A percentile compares a stretch with the other conserved stretches of the same genome.
These are phyloP conservation scores for Babyrousa celebensis DNA, from an alignment of 2,797 vertebrate genomes.

Conservation along the genomic window DNA sequence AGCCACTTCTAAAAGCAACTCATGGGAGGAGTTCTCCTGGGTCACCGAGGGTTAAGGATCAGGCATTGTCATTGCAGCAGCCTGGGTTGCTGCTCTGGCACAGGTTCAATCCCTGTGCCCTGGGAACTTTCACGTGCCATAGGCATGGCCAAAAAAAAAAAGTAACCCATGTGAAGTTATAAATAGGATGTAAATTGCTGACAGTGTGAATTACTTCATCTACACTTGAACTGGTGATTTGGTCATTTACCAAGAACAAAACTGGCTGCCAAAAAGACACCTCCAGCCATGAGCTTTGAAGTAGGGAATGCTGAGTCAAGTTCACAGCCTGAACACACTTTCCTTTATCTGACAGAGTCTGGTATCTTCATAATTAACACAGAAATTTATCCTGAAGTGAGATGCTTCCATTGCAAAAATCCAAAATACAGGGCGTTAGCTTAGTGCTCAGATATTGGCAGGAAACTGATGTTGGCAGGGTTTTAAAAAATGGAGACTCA, in stretches of 20 bases:
- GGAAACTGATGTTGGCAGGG: not conserved
- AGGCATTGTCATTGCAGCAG: too few relatives aligned
- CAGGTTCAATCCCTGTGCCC: too few relatives aligned
- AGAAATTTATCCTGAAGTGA: not conserved
- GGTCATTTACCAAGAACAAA: conserved; percentile 65
- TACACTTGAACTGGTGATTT: conserved; percentile 12
- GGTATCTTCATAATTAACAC: not conserved
- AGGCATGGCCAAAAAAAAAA: too few relatives aligned
- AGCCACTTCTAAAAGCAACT: not conserved
- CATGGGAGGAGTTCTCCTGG: too few relatives aligned
- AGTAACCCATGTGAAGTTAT: not conserved
- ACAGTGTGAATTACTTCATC: not conserved
- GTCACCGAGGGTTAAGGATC: too few relatives aligned
- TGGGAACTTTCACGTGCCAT: too few relatives aligned
- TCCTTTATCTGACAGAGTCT: not conserved
- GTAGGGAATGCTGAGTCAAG: not conserved
- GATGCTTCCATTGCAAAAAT: not conserved
- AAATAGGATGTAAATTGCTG: conserved; percentile 27
- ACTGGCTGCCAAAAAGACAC: not conserved
- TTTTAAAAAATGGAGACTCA: not conserved
- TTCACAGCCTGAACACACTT: not conserved
- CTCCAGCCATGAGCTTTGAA: not conserved
- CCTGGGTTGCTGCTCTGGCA: too few relatives aligned
- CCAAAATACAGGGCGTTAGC: not conserved
- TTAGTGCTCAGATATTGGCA: not conserved